Evolutionary conservation across 2,888 invertebrate genomes (phyloP).

Genomic region (Julus scandinavius): DNA sequence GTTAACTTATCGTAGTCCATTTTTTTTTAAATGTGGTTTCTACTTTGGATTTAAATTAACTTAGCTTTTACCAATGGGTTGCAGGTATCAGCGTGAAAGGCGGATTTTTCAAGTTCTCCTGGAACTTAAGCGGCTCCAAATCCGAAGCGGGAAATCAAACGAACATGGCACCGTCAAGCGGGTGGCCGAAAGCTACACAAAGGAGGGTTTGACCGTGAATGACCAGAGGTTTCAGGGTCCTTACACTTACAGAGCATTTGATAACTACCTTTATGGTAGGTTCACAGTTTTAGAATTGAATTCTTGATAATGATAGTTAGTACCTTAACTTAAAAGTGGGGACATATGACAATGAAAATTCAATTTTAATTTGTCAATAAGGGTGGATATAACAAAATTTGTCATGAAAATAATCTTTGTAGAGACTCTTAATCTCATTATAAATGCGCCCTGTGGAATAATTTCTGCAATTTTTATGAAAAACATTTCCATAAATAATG

Average conservation of each 20-base stretch:
- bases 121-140: conserved; percentile 90
- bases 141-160: conserved; percentile 87
- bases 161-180: conserved; percentile 88
- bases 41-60: neutral
- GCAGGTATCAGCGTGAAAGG: conserved; percentile 86
- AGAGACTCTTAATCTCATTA: too few species aligned
- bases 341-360: too few species aligned
- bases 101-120: conserved; percentile 93
- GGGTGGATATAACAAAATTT: too few species aligned
- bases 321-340: too few species aligned
- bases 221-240: conserved; percentile 69
- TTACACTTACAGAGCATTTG: conserved; percentile 73
- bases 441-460: neutral
- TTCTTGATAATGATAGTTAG: neutral
- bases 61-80: neutral
- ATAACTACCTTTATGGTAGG: conserved; percentile 83
- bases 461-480: neutral
- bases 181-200: conserved; percentile 84
- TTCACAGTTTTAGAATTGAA: neutral
- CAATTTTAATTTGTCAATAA: too few species aligned
- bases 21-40: too few species aligned
- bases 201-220: conserved; percentile 77
- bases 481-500: neutral
- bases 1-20: too few species aligned
- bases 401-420: too few species aligned